Conservation (phyloP, 1,140 invertebrate species). For the Anthonomus grandis region DNA sequence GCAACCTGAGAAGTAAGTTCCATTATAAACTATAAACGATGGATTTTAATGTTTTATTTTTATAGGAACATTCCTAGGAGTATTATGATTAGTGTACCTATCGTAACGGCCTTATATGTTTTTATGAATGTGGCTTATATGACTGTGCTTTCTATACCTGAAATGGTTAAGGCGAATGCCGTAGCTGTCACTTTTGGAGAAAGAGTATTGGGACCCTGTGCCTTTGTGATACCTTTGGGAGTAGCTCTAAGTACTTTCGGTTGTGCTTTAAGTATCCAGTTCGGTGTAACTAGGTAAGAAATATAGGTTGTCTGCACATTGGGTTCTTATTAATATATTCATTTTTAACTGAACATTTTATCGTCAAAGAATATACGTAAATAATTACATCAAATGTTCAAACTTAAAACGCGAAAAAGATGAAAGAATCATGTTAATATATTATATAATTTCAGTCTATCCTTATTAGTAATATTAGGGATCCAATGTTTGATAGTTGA, state of each 20-base stretch:
- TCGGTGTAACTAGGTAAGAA: slow-evolving; percentile 64
- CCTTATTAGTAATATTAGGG: too few species aligned
- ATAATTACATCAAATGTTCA: too few species aligned
- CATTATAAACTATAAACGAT: not conserved
- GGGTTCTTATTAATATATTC: slow-evolving; percentile 1
- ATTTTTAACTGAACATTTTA: too few species aligned
- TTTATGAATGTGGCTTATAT: slow-evolving; percentile 92
- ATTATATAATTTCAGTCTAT: too few species aligned
- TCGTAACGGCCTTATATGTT: slow-evolving; percentile 84
- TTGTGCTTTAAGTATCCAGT: slow-evolving; percentile 71
- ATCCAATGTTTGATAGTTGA: too few species aligned
- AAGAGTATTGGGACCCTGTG: slow-evolving; percentile 56
- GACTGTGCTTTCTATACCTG: slow-evolving; percentile 74
- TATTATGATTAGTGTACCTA: slow-evolving; percentile 85
- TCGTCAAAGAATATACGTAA: too few species aligned
- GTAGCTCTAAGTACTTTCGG: slow-evolving; percentile 74
- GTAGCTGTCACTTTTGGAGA: slow-evolving; percentile 80
- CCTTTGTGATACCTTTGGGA: slow-evolving; percentile 66
- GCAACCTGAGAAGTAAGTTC: slow-evolving; percentile 71
- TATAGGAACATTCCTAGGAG: slow-evolving; percentile 73
- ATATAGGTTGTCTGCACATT: not conserved
- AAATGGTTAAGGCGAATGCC: slow-evolving; percentile 76
- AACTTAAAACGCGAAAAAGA: too few species aligned
- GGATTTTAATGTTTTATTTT: slow-evolving; percentile 28
- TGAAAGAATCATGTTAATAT: too few species aligned